Conservation (phyloP, 64 coral and sea anemone genomes). For the Astreopora myriophthalma region DNA sequence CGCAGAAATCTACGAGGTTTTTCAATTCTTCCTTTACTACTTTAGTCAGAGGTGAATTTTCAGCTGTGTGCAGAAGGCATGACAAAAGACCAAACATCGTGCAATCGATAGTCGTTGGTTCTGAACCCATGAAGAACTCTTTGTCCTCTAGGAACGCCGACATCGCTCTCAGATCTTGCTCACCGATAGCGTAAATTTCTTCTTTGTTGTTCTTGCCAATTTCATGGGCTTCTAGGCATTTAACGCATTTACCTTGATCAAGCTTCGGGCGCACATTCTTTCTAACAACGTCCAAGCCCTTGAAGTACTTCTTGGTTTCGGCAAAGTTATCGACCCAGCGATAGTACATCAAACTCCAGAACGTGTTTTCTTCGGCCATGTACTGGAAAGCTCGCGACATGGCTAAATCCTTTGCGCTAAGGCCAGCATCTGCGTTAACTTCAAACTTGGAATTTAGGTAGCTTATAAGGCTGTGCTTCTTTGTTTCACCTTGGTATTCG, state of each 20-base stretch:
- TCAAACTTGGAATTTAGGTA: constrained; percentile 96
- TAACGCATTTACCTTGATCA: constrained; percentile 96
- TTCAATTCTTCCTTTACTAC: constrained; percentile 85
- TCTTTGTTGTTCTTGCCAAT: constrained; percentile 95
- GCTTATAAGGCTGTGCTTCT: constrained; percentile 83
- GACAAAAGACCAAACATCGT: constrained; percentile 96
- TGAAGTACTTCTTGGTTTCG: constrained; percentile 97
- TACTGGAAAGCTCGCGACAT: constrained; percentile 86
- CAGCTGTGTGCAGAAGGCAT: constrained; percentile 78
- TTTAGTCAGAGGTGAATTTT: constrained; percentile 83
- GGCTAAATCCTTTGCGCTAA: constrained; percentile 67
- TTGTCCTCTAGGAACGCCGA: constrained; percentile 84
- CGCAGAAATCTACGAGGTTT: constrained; percentile 85
- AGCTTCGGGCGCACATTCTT: constrained; percentile 91
- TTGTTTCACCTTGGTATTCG: constrained; percentile 95
- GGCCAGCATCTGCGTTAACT: constrained; percentile 68
- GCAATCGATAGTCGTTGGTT: constrained; percentile 91
- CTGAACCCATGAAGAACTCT: constrained; percentile 91
- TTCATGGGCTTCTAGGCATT: constrained; percentile 95
- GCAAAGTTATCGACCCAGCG: constrained; percentile 98
- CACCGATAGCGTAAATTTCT: constrained; percentile 93
- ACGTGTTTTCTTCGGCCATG: constrained; percentile 97
- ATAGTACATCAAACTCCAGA: constrained; percentile 98
- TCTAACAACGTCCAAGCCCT: constrained; percentile 84
- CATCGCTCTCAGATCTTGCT: constrained; percentile 79